These are phyloP conservation scores for Drosophila austrosaltans DNA, from an alignment of 2,888 invertebrate genomes.

Conservation along the genomic window DNA sequence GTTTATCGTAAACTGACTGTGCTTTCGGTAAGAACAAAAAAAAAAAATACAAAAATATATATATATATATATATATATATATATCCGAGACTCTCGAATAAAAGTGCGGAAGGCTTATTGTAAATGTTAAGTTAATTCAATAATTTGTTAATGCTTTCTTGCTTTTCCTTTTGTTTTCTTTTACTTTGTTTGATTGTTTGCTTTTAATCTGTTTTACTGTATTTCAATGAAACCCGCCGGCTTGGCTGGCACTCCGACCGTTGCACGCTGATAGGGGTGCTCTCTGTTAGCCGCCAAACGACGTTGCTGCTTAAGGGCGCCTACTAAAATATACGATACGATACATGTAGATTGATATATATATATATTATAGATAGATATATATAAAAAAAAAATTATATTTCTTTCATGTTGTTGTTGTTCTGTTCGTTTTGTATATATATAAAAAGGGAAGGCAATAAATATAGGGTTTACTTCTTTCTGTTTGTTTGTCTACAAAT, in stretches of 20 bases:
- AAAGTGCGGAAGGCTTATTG: conserved; percentile 20
- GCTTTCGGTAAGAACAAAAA: not conserved
- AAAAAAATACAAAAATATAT: not conserved
- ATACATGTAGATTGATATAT: conserved; percentile 62
- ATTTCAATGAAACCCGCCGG: conserved; percentile 83
- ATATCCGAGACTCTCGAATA: conserved; percentile 21
- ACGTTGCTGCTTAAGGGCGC: conserved; percentile 88
- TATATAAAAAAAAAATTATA: conserved; percentile 20
- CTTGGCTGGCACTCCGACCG: conserved; percentile 88
- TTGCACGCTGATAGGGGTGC: conserved; percentile 98
- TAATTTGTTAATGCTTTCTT: conserved; percentile 5
- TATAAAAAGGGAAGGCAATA: conserved; percentile 35
- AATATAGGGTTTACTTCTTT: conserved; percentile 4
- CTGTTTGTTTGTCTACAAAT: conserved; percentile 27
- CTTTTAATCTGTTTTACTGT: conserved; percentile 53
- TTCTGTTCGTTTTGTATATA: conserved; percentile 23
- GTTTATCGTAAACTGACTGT: not conserved
- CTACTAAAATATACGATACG: conserved; percentile 83
- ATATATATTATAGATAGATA: conserved; percentile 32
- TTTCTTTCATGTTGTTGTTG: conserved; percentile 1
- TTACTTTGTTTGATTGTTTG: conserved; percentile 28
- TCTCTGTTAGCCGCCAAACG: conserved; percentile 93
- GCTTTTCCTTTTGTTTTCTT: conserved; percentile 23
- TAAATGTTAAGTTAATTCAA: not conserved
- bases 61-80: not conserved